Evolutionary conservation across 2,113 vertebrate species (phyloP).

Genomic region (Psittacus erithacus): DNA sequence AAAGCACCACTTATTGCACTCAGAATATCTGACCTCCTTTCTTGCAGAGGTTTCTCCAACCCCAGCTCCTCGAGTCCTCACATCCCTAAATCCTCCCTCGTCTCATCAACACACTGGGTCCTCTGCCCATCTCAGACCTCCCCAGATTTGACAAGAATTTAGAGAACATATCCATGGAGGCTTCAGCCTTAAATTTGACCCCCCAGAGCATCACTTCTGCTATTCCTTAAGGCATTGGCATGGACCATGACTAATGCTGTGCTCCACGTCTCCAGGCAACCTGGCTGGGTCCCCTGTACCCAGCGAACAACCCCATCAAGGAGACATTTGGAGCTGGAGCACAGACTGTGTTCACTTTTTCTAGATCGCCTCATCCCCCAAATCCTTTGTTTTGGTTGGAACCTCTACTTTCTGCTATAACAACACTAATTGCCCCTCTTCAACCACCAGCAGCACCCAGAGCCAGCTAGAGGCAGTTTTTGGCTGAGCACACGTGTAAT

Average conservation of each 20-base stretch:
- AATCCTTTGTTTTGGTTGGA: background rate
- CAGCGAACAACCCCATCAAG: accelerated
- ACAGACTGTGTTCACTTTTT: background rate
- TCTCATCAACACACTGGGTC: accelerated
- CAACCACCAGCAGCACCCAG: background rate
- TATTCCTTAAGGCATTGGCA: accelerated
- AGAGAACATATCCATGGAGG: accelerated
- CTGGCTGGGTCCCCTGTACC: background rate
- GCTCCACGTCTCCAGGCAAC: background rate
- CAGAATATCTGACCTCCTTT: background rate
- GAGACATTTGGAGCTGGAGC: background rate
- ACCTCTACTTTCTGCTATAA: background rate
- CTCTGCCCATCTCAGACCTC: background rate
- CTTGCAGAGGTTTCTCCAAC: background rate
- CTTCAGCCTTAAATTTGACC: background rate
- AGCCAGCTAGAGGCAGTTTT: background rate
- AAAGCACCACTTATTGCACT: background rate
- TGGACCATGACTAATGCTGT: accelerated
- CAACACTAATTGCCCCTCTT: background rate
- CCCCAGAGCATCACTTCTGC: background rate
- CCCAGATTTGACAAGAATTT: background rate
- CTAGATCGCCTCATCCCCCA: background rate
- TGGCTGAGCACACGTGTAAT: accelerated
- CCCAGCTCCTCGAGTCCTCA: accelerated
- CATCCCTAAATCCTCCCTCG: background rate